These are phyloP conservation scores for Schizaphis graminum DNA, from an alignment of 2,888 invertebrate genomes.

Conservation along the genomic window DNA sequence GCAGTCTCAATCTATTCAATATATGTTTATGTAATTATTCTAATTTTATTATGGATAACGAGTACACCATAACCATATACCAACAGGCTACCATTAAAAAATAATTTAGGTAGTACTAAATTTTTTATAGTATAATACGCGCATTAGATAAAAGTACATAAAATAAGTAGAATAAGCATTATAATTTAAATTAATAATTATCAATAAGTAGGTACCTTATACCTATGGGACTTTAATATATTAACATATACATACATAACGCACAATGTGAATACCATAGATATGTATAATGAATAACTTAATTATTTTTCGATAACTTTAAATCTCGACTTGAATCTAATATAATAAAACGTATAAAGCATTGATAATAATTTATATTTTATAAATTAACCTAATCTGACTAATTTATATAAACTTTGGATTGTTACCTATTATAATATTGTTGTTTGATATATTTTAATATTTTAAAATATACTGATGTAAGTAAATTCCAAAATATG, in stretches of 20 bases:
- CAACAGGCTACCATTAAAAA: neutral
- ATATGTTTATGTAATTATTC: neutral
- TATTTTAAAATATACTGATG: neutral
- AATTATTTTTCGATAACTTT: neutral
- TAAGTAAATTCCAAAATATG: neutral
- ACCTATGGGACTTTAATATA: neutral
- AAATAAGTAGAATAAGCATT: neutral
- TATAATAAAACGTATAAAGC: no score
- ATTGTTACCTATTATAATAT: neutral
- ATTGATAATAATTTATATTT: neutral
- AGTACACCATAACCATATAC: conserved; percentile 12
- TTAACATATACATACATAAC: neutral
- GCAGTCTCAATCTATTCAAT: conserved; percentile 47
- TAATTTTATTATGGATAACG: neutral
- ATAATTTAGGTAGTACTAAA: conserved; percentile 11
- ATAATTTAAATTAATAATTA: neutral
- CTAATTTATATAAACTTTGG: neutral
- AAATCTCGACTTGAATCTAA: neutral
- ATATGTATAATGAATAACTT: neutral
- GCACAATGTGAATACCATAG: neutral
- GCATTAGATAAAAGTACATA: neutral
- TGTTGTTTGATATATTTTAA: neutral
- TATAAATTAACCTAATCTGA: neutral
- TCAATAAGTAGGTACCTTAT: neutral
- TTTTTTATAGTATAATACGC: neutral